These are phyloP conservation scores for Phorcus lineatus DNA, from an alignment of 2,888 invertebrate genomes.

Conservation along the genomic window DNA sequence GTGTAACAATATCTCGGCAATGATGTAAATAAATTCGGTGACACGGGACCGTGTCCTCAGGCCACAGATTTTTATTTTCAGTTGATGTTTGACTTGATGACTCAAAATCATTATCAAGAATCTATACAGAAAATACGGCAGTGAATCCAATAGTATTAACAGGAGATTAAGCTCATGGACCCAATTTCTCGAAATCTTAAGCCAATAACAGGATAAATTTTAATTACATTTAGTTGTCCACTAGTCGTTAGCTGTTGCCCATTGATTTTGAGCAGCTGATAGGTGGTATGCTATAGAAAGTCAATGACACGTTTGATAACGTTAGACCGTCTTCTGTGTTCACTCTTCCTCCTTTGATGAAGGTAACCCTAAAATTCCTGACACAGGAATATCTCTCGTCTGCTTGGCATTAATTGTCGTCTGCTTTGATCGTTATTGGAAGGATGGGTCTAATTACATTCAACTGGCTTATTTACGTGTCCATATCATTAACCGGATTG, in stretches of 20 bases:
- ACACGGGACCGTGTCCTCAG: too few relatives aligned
- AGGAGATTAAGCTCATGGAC: neutral
- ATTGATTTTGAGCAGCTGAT: neutral
- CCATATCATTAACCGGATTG: conserved; percentile 21
- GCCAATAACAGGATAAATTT: conserved; percentile 7
- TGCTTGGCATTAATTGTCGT: conserved; percentile 6
- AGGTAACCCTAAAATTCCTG: neutral
- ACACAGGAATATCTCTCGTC: neutral
- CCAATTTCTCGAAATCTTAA: neutral
- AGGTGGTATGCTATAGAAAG: neutral
- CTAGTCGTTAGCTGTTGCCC: neutral
- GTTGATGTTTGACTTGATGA: too few relatives aligned
- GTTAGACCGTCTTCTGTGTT: conserved; percentile 11
- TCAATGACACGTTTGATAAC: conserved; percentile 21
- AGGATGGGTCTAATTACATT: conserved; percentile 21
- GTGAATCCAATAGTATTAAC: too few relatives aligned
- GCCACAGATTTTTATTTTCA: too few relatives aligned
- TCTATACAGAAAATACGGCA: too few relatives aligned
- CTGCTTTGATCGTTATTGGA: conserved; percentile 23
- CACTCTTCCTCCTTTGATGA: neutral
- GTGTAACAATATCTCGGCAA: too few relatives aligned
- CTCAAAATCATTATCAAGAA: too few relatives aligned
- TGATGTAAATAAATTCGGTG: too few relatives aligned
- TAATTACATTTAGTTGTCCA: conserved; percentile 19
- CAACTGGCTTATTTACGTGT: conserved; percentile 16